Evolutionary conservation across 2,888 invertebrate species (phyloP).

Genomic region (Calliscelio sp.): DNA sequence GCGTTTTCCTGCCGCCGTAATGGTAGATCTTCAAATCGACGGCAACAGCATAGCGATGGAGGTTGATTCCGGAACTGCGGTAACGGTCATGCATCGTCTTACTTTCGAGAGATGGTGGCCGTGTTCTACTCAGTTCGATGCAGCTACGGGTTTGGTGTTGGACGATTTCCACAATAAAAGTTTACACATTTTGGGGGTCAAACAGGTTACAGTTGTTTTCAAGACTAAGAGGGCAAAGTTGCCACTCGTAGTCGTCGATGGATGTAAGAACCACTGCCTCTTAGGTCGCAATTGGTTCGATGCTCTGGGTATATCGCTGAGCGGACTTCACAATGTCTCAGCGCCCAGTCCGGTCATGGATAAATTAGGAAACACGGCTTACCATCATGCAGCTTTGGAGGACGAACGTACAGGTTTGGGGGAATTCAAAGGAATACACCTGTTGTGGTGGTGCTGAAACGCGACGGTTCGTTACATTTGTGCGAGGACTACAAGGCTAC

Average conservation of each 20-base stretch:
- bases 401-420: not conserved
- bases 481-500: no score
- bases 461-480: no score
- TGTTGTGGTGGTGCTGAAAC: no score
- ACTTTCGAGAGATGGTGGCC: no score
- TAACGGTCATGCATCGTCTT: slow-evolving; percentile 1
- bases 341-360: not conserved
- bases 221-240: not conserved
- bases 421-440: no score
- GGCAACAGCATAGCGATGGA: not conserved
- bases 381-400: not conserved
- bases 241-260: slow-evolving; percentile 35
- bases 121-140: no score
- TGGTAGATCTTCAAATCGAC: not conserved
- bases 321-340: not conserved
- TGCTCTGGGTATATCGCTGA: slow-evolving; percentile 21
- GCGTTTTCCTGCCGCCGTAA: no score
- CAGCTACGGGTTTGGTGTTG: not conserved
- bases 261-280: slow-evolving; percentile 31
- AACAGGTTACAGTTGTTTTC: slow-evolving; percentile 6
- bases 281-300: slow-evolving; percentile 45
- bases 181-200: slow-evolving; percentile 9
- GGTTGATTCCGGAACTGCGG: slow-evolving; percentile 19
- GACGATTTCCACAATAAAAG: slow-evolving; percentile 27
- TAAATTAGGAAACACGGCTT: no score